Evolutionary conservation across 2,113 vertebrate genomes (phyloP), one percentile per base, ranked within the genome.

Genomic region (Ciconia stormi): DNA sequence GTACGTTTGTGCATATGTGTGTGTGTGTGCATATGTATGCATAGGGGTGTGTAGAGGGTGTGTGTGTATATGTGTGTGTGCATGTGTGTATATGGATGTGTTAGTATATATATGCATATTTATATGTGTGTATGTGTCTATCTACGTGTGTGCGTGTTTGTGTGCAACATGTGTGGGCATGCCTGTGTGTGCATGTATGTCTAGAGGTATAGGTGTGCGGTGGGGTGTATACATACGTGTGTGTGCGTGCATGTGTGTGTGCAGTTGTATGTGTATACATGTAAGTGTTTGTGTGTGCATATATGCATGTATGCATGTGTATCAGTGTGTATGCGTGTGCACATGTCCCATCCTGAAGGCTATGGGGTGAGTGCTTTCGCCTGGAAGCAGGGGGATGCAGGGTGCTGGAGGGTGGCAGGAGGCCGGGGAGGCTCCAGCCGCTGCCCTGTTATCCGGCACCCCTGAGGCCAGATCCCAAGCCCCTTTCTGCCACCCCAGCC

Each of bases 401-500:
- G 38, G n/a, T 16, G n/a, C 20, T 71, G 44, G 23, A 12, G 20
- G 16, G 17, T 38, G 15, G 8, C 21, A 65, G 58, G n/a, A 66
- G 27, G 40, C 34, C 1, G 1, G 34, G 27, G 14, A 50, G 32
- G 36, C 44, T 78, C 79, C 52, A 38, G 58, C 10, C 1, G 2
- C 25, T 56, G 59, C 34, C 22, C 20, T 0, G 0, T 77, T 55
- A 71, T 10, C 23, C n/a, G 42, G 16, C 7, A 3, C 6, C 9
- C 2, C 4, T 3, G 6, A 15, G 58, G 5, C 18, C 13, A 73
- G 34, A 49, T 4, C 7, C 30, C 21, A 5, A 86, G 34, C 10
- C 38, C 58, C 8, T 3, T 42, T 62, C 9, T 36, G n/a, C 16
- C 18, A 76, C 19, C 6, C 2, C 0, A 0, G 0, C 0, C 2